Evolutionary conservation across 2,797 vertebrate genomes (phyloP).

Genomic region (Phrynocephalus guinanensis): DNA sequence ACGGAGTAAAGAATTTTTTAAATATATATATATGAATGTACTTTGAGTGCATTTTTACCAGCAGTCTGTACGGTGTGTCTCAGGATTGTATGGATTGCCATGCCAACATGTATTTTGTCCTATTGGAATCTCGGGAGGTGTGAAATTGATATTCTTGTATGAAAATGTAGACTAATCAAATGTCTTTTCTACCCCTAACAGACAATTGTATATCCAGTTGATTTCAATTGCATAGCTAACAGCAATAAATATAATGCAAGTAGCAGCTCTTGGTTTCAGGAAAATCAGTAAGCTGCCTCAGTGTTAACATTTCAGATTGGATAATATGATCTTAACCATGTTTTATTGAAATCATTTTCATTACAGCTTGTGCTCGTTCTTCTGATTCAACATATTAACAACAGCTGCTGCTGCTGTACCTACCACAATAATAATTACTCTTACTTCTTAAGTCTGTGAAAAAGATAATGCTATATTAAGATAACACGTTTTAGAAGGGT

Average conservation of each 20-base stretch:
- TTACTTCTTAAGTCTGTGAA: neutral
- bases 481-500: neutral
- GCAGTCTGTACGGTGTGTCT: neutral
- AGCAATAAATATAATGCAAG: neutral
- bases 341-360: neutral
- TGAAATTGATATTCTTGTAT: neutral
- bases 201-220: no score
- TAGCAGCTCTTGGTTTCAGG: neutral
- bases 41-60: neutral
- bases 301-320: neutral
- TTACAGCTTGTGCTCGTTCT: no score
- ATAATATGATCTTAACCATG: neutral
- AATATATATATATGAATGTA: neutral
- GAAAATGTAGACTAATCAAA: neutral
- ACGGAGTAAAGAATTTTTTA: neutral
- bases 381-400: no score
- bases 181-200: neutral
- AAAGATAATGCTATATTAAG: neutral
- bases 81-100: neutral
- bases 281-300: neutral
- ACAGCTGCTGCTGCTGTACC: neutral
- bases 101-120: neutral
- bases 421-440: neutral
- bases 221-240: no score
- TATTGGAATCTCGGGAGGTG: neutral